phyloP scores from a whole-genome alignment of 2,888 invertebrate genomes.

The Lacanobia oleracea region DNA sequence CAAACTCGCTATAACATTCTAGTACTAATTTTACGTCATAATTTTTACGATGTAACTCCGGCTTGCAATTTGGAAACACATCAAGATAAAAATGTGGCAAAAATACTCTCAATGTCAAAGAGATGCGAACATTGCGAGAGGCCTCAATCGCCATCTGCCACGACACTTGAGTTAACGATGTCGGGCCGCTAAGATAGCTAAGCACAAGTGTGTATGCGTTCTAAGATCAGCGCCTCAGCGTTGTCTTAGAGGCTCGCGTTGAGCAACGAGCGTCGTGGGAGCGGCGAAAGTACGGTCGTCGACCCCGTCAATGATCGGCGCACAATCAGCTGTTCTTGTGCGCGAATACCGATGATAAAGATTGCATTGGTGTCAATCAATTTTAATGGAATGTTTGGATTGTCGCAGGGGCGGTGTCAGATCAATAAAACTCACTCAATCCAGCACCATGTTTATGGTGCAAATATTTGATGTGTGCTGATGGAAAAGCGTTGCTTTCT shows the following conservation, averaged over 20 bases:
- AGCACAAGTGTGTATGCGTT: conserved; percentile 50
- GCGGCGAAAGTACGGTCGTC: conserved; percentile 89
- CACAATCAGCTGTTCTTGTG: conserved; percentile 88
- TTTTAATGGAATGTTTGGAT: conserved; percentile 59
- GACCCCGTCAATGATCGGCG: conserved; percentile 82
- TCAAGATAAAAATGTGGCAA: conserved; percentile 37
- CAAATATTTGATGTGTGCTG: conserved; percentile 9
- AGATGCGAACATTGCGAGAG: conserved; percentile 19
- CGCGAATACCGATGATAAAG: conserved; percentile 74
- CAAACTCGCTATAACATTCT: conserved; percentile 21
- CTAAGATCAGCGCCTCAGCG: conserved; percentile 65
- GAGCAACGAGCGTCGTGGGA: conserved; percentile 86
- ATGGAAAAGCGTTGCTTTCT: conserved; percentile 13
- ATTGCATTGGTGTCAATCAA: conserved; percentile 70
- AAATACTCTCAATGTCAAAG: conserved; percentile 45
- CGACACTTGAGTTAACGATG: conserved; percentile 41
- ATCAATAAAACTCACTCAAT: conserved; percentile 27
- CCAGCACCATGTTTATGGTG: background rate
- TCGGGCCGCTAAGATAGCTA: conserved; percentile 59
- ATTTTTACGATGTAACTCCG: conserved; percentile 23
- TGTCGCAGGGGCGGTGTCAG: conserved; percentile 21
- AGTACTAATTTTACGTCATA: conserved; percentile 19
- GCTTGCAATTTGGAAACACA: conserved; percentile 51
- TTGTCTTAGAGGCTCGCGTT: conserved; percentile 78
- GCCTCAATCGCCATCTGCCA: conserved; percentile 20